Evolutionary conservation across 2,797 vertebrate species (phyloP).

Genomic region (Tauraco hartlaubi): DNA sequence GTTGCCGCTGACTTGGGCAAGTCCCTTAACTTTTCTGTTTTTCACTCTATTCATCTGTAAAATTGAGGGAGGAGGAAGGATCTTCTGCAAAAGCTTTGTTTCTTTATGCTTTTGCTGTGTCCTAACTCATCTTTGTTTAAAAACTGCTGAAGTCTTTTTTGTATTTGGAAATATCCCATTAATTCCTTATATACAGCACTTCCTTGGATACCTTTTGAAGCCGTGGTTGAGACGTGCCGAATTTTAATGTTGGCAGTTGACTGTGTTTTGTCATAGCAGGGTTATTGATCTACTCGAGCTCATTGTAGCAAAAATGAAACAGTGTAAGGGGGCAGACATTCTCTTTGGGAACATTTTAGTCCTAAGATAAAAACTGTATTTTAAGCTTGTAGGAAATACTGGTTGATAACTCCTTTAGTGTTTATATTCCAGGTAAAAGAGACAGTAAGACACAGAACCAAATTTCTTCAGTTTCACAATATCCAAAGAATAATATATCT

Average conservation of each 20-base stretch:
- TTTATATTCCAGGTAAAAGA: background rate
- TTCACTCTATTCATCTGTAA: background rate
- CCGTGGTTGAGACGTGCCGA: background rate
- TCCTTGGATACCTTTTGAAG: background rate
- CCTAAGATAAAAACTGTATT: background rate
- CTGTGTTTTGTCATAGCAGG: background rate
- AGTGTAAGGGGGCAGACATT: background rate
- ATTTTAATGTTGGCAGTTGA: background rate
- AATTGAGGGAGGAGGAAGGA: background rate
- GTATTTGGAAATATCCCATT: background rate
- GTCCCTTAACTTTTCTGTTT: conserved; percentile 19
- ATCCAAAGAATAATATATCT: background rate
- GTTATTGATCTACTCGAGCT: background rate
- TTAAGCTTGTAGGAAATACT: background rate
- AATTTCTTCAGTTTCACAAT: background rate
- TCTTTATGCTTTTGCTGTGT: background rate
- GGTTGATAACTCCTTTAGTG: background rate
- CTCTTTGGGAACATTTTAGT: background rate
- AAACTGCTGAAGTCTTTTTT: background rate
- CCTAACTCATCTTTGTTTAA: background rate
- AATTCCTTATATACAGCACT: background rate
- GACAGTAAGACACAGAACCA: background rate
- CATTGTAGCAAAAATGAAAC: background rate
- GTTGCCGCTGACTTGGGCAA: background rate
- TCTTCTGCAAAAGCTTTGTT: background rate